A percentile compares a stretch with the other conserved stretches of the same genome.
These are phyloP conservation scores for Protosalanx chinensis DNA, from an alignment of 2,797 vertebrate species.

Conservation along the genomic window DNA sequence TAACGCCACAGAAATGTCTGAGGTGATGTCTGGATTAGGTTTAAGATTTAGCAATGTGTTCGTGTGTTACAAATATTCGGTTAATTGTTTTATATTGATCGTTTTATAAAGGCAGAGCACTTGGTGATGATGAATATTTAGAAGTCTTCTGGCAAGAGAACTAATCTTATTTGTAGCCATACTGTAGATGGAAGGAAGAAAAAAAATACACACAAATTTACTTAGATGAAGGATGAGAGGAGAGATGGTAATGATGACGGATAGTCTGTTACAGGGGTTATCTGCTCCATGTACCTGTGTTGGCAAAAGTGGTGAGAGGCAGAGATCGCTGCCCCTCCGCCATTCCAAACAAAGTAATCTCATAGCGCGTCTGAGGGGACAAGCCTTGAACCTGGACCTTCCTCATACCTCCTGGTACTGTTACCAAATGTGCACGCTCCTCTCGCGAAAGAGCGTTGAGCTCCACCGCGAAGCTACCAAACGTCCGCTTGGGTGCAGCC, in stretches of 20 bases:
- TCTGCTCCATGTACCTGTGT: constrained; percentile 72
- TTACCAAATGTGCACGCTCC: constrained; percentile 40
- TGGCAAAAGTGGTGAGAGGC: constrained; percentile 61
- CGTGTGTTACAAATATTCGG: too few relatives aligned
- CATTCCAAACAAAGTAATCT: constrained; percentile 65
- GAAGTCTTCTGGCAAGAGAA: not conserved
- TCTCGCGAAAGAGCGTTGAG: constrained; percentile 52
- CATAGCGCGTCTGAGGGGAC: constrained; percentile 62
- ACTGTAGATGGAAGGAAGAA: not conserved
- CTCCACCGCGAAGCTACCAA: constrained; percentile 70
- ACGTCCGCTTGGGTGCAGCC: constrained; percentile 59
- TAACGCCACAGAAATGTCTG: too few relatives aligned
- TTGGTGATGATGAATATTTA: not conserved
- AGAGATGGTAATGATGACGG: constrained; percentile 10
- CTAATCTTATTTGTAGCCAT: not conserved
- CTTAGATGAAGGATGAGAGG: constrained; percentile 3
- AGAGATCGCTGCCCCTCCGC: constrained; percentile 61
- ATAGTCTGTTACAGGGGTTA: constrained; percentile 16
- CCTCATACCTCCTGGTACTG: constrained; percentile 58
- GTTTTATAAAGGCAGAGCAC: too few relatives aligned
- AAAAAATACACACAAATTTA: not conserved
- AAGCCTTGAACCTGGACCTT: constrained; percentile 65
- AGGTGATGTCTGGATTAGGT: not conserved
- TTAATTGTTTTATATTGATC: too few relatives aligned
- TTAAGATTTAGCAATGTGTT: not conserved